Evolutionary conservation across 2,113 vertebrate species (phyloP).

Genomic region (Thymallus thymallus): DNA sequence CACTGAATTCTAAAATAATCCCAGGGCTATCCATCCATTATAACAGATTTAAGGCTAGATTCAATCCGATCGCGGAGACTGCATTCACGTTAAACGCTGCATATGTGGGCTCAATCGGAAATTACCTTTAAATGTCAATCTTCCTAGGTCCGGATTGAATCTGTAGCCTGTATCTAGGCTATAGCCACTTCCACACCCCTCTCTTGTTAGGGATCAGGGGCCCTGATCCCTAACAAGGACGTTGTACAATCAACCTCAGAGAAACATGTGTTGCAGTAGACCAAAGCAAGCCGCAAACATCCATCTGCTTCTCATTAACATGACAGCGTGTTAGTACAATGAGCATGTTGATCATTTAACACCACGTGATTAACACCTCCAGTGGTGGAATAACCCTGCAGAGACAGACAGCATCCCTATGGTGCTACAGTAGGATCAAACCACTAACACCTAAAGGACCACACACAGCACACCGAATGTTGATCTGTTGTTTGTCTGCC

Average conservation of each 20-base stretch:
- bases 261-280: neutral
- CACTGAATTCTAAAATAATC: too few relatives aligned
- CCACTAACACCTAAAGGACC: conserved; percentile 20
- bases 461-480: neutral
- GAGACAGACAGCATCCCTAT: neutral
- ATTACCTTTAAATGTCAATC: too few relatives aligned
- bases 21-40: too few relatives aligned
- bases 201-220: too few relatives aligned
- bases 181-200: too few relatives aligned
- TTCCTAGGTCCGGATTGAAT: too few relatives aligned
- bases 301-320: neutral
- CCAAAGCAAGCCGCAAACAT: neutral
- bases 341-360: neutral
- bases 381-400: neutral
- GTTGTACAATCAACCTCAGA: neutral
- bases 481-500: too few relatives aligned
- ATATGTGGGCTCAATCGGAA: too few relatives aligned
- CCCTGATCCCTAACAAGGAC: neutral
- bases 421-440: conserved; percentile 50
- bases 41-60: too few relatives aligned
- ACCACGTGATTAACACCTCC: neutral
- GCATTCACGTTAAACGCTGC: too few relatives aligned
- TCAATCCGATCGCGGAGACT: too few relatives aligned
- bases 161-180: too few relatives aligned
- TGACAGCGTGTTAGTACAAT: neutral